phyloP scores from a whole-genome alignment of 2,888 invertebrate genomes.

The Dicranocentrus wangi region DNA sequence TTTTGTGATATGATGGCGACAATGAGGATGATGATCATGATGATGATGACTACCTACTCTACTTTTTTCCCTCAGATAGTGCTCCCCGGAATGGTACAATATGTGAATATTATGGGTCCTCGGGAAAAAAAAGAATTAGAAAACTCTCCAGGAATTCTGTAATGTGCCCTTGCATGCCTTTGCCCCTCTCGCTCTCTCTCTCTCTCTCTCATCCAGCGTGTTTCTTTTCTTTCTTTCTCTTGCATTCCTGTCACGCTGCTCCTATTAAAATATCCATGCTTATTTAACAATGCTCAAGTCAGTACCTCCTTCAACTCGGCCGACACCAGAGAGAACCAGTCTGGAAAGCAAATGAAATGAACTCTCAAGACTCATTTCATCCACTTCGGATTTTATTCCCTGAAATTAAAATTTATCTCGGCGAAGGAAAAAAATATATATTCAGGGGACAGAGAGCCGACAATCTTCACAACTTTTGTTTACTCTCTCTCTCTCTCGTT shows the following conservation, averaged over 20 bases:
- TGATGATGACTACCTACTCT: no score
- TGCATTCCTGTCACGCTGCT: conserved; percentile 59
- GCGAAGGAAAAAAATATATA: conserved; percentile 4
- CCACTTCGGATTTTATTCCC: conserved; percentile 42
- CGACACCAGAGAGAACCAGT: not conserved
- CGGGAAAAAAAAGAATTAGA: conserved; percentile 19
- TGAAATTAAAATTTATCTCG: conserved; percentile 62
- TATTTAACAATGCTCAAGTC: conserved; percentile 34
- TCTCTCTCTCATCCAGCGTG: not conserved
- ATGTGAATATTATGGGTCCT: no score
- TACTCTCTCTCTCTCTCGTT: no score
- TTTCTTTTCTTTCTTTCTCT: conserved; percentile 30
- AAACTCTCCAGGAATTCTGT: conserved; percentile 9
- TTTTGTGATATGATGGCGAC: conserved; percentile 22
- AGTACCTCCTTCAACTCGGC: not conserved
- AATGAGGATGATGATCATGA: no score
- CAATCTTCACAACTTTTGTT: no score
- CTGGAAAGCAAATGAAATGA: conserved; percentile 30
- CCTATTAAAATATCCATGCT: conserved; percentile 60
- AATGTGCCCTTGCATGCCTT: conserved; percentile 15
- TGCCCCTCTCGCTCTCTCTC: not conserved
- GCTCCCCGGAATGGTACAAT: not conserved
- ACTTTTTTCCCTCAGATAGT: no score
- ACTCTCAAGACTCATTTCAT: conserved; percentile 51
- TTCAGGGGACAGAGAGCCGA: not conserved